Percentiles rank a stretch among this genome's conserved stretches.
Evolutionary conservation across 35 echinoderm and acorn worm genomes (phyloP).

Genomic region (Patiria miniata): DNA sequence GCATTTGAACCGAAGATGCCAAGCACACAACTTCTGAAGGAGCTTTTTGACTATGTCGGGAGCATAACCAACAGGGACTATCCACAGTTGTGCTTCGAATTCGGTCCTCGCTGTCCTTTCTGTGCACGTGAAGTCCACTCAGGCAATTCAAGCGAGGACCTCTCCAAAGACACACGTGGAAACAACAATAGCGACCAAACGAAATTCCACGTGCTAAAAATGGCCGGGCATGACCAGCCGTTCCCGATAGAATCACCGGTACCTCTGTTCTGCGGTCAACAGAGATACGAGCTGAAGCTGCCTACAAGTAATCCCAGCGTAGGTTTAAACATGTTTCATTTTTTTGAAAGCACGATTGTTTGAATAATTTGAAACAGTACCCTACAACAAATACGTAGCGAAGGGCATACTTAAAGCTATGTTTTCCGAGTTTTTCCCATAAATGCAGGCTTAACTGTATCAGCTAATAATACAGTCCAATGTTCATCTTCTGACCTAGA

Average conservation of each 20-base stretch:
- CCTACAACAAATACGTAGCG: too few species aligned
- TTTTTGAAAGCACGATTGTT: too few species aligned
- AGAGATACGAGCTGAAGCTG: background rate
- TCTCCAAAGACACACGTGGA: background rate
- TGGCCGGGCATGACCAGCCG: background rate
- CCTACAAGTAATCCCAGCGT: background rate
- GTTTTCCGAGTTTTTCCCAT: too few species aligned
- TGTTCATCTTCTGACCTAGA: too few species aligned
- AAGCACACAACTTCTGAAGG: background rate
- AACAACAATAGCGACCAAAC: background rate
- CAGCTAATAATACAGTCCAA: too few species aligned
- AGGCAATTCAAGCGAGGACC: background rate
- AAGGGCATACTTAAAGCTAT: too few species aligned
- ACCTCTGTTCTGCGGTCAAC: background rate
- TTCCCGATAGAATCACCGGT: background rate
- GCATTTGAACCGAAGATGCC: background rate
- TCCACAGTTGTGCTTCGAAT: background rate
- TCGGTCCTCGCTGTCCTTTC: conserved; percentile 1
- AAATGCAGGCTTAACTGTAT: too few species aligned
- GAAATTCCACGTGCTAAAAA: background rate
- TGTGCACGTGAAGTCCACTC: background rate
- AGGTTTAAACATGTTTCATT: background rate
- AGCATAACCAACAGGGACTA: background rate
- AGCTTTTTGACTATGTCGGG: background rate
- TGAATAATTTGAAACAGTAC: too few species aligned